Percentiles rank a stretch among this genome's conserved stretches.
These are phyloP conservation scores for Acanthosoma haemorrhoidale DNA, from an alignment of 2,888 invertebrate genomes.

Conservation along the genomic window DNA sequence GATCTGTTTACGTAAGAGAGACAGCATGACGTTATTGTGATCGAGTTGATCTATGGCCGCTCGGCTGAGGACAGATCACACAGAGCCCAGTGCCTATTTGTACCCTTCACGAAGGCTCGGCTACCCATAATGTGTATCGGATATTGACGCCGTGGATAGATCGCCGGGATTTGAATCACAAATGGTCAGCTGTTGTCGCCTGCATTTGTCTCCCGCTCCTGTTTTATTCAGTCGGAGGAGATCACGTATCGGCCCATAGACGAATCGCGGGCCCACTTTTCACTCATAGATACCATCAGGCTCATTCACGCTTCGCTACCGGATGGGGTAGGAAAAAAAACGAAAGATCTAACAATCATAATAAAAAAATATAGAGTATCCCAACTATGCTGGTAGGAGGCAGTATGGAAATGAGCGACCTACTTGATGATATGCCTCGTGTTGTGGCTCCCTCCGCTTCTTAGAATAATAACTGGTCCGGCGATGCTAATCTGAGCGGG, in stretches of 20 bases:
- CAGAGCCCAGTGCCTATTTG: not conserved
- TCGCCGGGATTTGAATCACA: not conserved
- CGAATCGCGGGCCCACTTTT: conserved; percentile 5
- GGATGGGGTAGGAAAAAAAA: not conserved
- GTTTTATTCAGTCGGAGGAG: not conserved
- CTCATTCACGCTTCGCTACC: not conserved
- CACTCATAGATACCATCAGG: conserved; percentile 3
- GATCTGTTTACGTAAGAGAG: too few relatives aligned
- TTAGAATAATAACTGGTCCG: too few relatives aligned
- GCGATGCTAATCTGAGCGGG: too few relatives aligned
- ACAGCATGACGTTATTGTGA: too few relatives aligned
- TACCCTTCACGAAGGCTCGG: not conserved
- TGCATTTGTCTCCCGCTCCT: not conserved
- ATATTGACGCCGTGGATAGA: too few relatives aligned
- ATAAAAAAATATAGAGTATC: not conserved
- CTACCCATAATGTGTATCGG: not conserved
- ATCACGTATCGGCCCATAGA: not conserved
- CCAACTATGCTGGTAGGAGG: conserved; percentile 10
- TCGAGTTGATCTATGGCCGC: not conserved
- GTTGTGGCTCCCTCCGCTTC: too few relatives aligned
- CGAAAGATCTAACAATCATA: not conserved
- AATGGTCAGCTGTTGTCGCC: conserved; percentile 8
- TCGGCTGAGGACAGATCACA: not conserved
- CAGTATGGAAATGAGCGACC: conserved; percentile 1
- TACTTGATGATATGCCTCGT: too few relatives aligned